phyloP scores from a whole-genome alignment of 2,113 vertebrate species.

The Ardeotis arabs region DNA sequence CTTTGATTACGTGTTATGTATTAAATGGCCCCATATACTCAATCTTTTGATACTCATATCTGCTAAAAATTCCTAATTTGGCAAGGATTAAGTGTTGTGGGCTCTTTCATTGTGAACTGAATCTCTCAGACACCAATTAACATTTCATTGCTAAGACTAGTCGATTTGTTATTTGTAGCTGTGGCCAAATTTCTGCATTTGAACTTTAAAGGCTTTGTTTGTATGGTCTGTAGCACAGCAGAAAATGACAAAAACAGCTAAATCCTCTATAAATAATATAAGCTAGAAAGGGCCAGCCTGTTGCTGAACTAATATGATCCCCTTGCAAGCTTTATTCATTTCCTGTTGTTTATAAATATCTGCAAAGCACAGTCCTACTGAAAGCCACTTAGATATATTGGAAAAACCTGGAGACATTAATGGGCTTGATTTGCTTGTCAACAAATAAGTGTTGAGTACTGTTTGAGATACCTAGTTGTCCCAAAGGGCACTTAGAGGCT shows the following conservation, averaged over 20 bases:
- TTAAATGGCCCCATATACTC: neutral
- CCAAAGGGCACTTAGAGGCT: neutral
- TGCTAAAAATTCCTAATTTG: constrained; percentile 28
- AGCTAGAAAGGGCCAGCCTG: constrained; percentile 2
- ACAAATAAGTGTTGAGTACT: neutral
- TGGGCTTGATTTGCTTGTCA: neutral
- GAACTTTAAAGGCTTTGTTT: constrained; percentile 75
- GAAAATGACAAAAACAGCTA: constrained; percentile 57
- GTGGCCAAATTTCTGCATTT: constrained; percentile 63
- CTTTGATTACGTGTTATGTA: neutral
- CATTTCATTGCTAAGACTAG: constrained; percentile 26
- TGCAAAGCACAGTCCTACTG: neutral
- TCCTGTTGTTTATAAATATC: constrained; percentile 11
- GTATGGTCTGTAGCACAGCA: constrained; percentile 53
- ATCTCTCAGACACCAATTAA: constrained; percentile 64
- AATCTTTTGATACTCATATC: neutral
- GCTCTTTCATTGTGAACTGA: constrained; percentile 30
- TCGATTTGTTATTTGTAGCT: constrained; percentile 61
- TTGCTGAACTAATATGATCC: constrained; percentile 35
- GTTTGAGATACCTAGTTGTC: neutral
- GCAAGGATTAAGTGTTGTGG: neutral
- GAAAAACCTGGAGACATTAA: neutral
- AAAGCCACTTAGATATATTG: neutral
- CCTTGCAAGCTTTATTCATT: constrained; percentile 8
- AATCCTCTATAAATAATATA: constrained; percentile 59